Percentiles rank a stretch among this genome's conserved stretches.
phyloP scores from a whole-genome alignment of 2,888 invertebrate genomes.

The Archips xylosteana region DNA sequence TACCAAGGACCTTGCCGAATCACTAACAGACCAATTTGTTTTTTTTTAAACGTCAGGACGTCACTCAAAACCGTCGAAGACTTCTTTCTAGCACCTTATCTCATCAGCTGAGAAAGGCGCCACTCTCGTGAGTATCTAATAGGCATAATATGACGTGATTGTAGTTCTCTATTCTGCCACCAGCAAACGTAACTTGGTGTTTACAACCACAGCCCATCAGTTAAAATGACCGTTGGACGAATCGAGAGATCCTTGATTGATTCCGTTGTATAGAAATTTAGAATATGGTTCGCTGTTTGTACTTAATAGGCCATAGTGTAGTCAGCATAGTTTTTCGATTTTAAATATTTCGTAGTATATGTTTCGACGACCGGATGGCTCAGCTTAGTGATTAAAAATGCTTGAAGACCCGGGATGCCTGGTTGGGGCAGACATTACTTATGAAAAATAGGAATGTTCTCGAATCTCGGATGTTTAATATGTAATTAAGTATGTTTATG shows the following conservation, averaged over 20 bases:
- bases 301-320: too few species aligned
- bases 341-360: too few species aligned
- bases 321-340: too few species aligned
- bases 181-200: not conserved
- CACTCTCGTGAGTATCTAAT: not conserved
- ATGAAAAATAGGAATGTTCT: too few species aligned
- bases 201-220: not conserved
- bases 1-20: not conserved
- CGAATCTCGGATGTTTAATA: too few species aligned
- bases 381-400: too few species aligned
- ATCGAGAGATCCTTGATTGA: not conserved
- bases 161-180: conserved; percentile 2
- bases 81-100: not conserved
- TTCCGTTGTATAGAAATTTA: not conserved
- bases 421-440: too few species aligned
- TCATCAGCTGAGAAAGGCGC: conserved; percentile 2
- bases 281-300: not conserved
- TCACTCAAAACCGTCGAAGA: not conserved
- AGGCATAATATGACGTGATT: not conserved
- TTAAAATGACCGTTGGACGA: not conserved
- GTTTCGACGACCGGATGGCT: too few species aligned
- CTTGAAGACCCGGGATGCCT: too few species aligned
- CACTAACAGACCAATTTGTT: not conserved
- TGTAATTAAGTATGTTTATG: too few species aligned
- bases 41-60: not conserved